These are phyloP conservation scores for Brachystomella parvula DNA, from an alignment of 1,140 invertebrate genomes.

Conservation along the genomic window DNA sequence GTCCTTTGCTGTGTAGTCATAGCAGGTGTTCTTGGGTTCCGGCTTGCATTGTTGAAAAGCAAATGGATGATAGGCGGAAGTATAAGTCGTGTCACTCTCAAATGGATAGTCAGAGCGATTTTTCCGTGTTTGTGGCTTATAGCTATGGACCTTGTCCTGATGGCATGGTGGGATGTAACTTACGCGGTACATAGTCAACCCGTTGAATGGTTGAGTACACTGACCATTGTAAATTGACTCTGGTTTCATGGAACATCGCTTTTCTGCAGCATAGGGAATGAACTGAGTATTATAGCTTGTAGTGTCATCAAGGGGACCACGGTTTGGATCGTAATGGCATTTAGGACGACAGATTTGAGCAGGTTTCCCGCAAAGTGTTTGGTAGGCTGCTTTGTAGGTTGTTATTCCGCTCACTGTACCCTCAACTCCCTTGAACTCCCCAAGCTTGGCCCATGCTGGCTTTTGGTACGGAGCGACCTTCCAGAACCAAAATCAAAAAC, in stretches of 20 bases:
- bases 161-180: slow-evolving; percentile 3
- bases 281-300: background rate
- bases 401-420: background rate
- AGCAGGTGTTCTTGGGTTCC: too few relatives aligned
- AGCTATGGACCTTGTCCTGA: background rate
- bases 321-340: background rate
- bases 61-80: background rate
- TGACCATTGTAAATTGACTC: background rate
- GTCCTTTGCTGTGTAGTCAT: too few relatives aligned
- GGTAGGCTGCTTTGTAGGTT: slow-evolving; percentile 5
- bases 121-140: background rate
- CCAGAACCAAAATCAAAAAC: too few relatives aligned
- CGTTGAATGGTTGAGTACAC: slow-evolving; percentile 2
- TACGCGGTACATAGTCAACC: background rate
- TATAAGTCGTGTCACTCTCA: background rate
- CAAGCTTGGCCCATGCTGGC: slow-evolving; percentile 1
- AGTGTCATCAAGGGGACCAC: background rate
- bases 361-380: background rate
- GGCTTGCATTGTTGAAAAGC: background rate
- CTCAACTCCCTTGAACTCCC: background rate
- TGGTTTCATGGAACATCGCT: background rate
- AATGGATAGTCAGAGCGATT: background rate
- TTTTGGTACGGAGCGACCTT: background rate
- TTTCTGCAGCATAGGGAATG: background rate
- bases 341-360: background rate